Conservation (phyloP, 2,888 invertebrate genomes). For the Agriotes lineatus region DNA sequence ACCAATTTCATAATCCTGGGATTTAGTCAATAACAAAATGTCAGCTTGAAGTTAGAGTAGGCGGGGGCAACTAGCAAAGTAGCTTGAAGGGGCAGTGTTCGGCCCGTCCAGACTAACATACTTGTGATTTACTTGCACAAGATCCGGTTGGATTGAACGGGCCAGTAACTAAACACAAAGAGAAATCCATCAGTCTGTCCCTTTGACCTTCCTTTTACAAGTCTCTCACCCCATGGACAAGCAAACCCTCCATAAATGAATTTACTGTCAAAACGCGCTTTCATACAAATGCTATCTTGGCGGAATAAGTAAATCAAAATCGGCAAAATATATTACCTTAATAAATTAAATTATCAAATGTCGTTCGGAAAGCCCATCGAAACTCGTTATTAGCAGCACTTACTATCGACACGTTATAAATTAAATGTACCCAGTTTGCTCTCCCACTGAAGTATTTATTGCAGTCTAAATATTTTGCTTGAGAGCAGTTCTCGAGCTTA, state of each 20-base stretch:
- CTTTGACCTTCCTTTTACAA: constrained; percentile 58
- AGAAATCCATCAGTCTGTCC: constrained; percentile 60
- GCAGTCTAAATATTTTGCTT: constrained; percentile 18
- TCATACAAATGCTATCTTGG: constrained; percentile 23
- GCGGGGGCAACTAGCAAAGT: constrained; percentile 43
- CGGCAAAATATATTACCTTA: constrained; percentile 17
- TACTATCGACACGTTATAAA: constrained; percentile 25
- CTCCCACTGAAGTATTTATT: not conserved
- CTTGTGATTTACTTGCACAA: constrained; percentile 58
- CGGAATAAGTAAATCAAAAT: constrained; percentile 2
- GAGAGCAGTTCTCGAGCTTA: no score
- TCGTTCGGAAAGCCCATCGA: constrained; percentile 21
- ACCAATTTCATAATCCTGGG: not conserved
- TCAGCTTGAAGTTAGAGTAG: constrained; percentile 48
- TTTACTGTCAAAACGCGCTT: constrained; percentile 37
- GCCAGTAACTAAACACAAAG: constrained; percentile 63
- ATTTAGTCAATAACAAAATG: constrained; percentile 39
- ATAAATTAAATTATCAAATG: constrained; percentile 20
- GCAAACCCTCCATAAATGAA: constrained; percentile 44
- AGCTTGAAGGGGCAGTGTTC: constrained; percentile 50
- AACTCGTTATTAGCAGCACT: constrained; percentile 18
- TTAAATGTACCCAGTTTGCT: no score
- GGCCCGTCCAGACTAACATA: constrained; percentile 51
- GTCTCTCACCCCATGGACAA: constrained; percentile 39
- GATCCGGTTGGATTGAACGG: constrained; percentile 61